Conservation (phyloP, 2,797 vertebrate species). For the Uromys caudimaculatus region DNA sequence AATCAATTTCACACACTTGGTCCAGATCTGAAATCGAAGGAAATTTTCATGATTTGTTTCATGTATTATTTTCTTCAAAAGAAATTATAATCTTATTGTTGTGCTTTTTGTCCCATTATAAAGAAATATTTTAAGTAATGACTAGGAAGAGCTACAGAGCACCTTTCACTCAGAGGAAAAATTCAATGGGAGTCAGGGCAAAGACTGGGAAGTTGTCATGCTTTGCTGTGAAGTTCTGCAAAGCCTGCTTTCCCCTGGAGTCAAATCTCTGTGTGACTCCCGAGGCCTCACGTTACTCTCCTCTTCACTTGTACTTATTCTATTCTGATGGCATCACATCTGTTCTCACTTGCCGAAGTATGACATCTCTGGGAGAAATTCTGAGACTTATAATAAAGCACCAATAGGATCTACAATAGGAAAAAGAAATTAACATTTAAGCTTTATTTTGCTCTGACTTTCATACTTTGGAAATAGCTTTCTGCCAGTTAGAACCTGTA, state of each 20-base stretch:
- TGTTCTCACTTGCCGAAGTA: constrained; percentile 48
- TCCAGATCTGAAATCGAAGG: neutral
- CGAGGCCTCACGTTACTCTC: neutral
- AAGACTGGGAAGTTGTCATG: neutral
- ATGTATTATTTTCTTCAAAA: neutral
- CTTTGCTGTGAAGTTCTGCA: constrained; percentile 14
- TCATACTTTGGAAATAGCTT: constrained; percentile 36
- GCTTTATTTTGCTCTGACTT: constrained; percentile 27
- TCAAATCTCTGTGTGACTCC: neutral
- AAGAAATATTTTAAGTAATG: neutral
- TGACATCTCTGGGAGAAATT: neutral
- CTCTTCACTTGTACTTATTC: neutral
- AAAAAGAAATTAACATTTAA: constrained; percentile 49
- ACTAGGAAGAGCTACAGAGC: neutral
- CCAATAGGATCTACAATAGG: neutral
- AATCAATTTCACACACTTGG: constrained; percentile 41
- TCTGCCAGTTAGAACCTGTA: neutral
- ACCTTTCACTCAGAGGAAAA: neutral
- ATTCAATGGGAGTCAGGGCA: neutral
- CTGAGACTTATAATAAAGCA: constrained; percentile 11
- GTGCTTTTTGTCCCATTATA: neutral
- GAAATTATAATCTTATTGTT: constrained; percentile 2
- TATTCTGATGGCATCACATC: neutral
- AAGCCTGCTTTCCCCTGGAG: neutral
- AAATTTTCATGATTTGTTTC: constrained; percentile 4